Base-by-base conservation (phyloP, 2,113 vertebrate genomes). In the Pelodiscus sinensis region DNA sequence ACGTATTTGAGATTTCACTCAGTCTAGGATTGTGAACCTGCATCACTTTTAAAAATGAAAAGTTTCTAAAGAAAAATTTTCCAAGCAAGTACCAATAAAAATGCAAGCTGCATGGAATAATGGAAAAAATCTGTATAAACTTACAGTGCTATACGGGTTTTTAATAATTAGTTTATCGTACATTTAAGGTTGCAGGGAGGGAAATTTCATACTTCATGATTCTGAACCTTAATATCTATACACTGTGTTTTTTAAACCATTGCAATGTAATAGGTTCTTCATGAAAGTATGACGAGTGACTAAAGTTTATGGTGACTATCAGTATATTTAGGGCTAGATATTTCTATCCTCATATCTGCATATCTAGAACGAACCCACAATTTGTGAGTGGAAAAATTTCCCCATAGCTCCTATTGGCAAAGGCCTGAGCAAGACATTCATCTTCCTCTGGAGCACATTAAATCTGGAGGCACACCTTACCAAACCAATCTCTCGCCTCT, bases 241-340 rank as follows among this genome's bases (percentile, higher is more conserved):
- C 71, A 60, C 16, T 0, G 5, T 79, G 58, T 38, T 77, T 77
- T 77, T 50, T 50, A 77, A 25, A 27, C 12, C 60, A 80, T 4
- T 11, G 78, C 86, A n/a, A 5, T 4, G 51, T 44, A 0, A 0
- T 1, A 31, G 0, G 22, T 2, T 77, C 79, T 10, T 58, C 27
- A 51, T 3, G 15, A 51, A 54, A 60, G 80, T 8, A 2, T 0
- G 35, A 27, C 7, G 0, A 0, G 38, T 51, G 25, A 22, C 13
- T 0, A 0, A 54, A 54, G 38, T 24, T 65, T 24, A 4, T 0
- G 0, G 24, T 2, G 5, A 2, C 3, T 3, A 2, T 3, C 5
- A 21, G 77, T 50, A 77, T 21, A 9, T 57, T 29, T 51, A 52
- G 25, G 51, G n/a, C 51, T n/a, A 0, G 0, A 1, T 4, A 18